Conservation (phyloP, 2,888 invertebrate species). For the Melanargia galathea region DNA sequence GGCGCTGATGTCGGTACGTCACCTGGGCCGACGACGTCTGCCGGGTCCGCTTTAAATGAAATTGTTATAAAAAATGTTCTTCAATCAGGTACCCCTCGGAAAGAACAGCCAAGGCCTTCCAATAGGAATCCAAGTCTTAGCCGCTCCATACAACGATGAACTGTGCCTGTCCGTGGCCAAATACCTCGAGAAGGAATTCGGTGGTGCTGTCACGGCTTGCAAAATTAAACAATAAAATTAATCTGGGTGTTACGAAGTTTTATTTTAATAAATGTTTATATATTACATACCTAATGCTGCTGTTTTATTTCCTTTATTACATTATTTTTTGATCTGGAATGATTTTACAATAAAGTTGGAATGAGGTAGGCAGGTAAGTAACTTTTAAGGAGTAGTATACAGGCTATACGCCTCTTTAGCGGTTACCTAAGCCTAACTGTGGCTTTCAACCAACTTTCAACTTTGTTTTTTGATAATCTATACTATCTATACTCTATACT, state of each 20-base stretch:
- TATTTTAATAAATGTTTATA: constrained; percentile 7
- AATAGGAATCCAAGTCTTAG: constrained; percentile 90
- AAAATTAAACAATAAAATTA: constrained; percentile 47
- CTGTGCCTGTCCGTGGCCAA: constrained; percentile 89
- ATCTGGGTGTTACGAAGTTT: constrained; percentile 11
- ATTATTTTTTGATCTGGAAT: neutral
- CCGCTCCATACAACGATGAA: constrained; percentile 88
- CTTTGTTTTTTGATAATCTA: too few relatives aligned
- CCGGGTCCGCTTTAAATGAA: neutral
- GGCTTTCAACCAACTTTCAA: too few relatives aligned
- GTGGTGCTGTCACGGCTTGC: constrained; percentile 87
- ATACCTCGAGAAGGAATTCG: constrained; percentile 88
- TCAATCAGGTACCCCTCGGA: constrained; percentile 88
- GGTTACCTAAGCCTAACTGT: too few relatives aligned
- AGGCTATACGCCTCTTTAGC: too few relatives aligned
- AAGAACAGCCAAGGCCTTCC: constrained; percentile 87
- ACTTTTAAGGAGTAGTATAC: too few relatives aligned
- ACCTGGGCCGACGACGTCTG: too few relatives aligned
- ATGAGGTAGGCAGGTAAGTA: too few relatives aligned
- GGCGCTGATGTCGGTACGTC: too few relatives aligned
- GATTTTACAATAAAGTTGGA: too few relatives aligned
- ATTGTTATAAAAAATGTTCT: neutral
- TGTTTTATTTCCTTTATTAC: neutral
- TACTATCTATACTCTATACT: too few relatives aligned
- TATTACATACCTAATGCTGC: neutral